These are phyloP conservation scores for Hoplodrina ambigua DNA, from an alignment of 2,888 invertebrate species.

Conservation along the genomic window DNA sequence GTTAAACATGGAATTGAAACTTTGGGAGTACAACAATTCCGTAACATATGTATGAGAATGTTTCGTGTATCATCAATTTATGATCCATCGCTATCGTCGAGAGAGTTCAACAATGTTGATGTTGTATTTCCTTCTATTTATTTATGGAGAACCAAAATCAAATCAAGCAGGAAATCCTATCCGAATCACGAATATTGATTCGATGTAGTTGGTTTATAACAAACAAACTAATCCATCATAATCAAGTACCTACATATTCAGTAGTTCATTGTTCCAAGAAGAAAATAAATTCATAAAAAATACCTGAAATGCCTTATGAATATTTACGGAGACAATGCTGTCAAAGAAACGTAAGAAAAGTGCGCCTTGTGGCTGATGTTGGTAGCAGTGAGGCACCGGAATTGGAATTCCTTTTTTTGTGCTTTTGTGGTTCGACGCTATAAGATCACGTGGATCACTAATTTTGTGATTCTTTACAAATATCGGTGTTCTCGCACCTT, in stretches of 20 bases:
- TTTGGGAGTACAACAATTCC: background rate
- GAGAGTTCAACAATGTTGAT: slow-evolving; percentile 6
- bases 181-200: slow-evolving; percentile 9
- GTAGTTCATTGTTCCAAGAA: slow-evolving; percentile 20
- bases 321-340: slow-evolving; percentile 44
- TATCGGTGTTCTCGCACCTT: background rate
- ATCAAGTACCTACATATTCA: slow-evolving; percentile 34
- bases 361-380: slow-evolving; percentile 28
- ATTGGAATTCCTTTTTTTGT: slow-evolving; percentile 49
- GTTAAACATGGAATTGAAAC: slow-evolving; percentile 29
- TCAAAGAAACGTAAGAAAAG: slow-evolving; percentile 29
- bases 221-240: slow-evolving; percentile 25
- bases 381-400: slow-evolving; percentile 30
- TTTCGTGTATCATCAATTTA: slow-evolving; percentile 9
- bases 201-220: slow-evolving; percentile 13
- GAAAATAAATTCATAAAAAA: slow-evolving; percentile 28
- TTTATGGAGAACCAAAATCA: background rate
- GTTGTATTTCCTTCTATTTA: background rate
- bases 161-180: background rate
- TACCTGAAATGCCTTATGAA: slow-evolving; percentile 43
- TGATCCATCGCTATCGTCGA: slow-evolving; percentile 20
- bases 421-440: slow-evolving; percentile 20
- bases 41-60: slow-evolving; percentile 8
- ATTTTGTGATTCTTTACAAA: slow-evolving; percentile 25
- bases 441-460: slow-evolving; percentile 12